Base-by-base conservation (phyloP, 2,113 vertebrate species). In the Callithrix jacchus region DNA sequence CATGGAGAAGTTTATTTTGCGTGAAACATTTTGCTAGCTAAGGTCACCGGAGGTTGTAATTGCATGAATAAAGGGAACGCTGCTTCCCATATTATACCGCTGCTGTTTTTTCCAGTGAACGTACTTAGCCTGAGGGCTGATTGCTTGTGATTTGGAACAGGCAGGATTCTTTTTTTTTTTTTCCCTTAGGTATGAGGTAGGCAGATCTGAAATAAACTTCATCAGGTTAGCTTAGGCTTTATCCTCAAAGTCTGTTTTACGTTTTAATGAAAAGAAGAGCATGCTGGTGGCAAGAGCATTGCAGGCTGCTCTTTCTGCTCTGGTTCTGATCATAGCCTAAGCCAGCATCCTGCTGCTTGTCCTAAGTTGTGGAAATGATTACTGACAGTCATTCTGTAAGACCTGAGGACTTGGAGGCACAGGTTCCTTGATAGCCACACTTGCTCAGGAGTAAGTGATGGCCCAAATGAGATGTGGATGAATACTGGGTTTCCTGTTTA, bases 111-210 rank as follows among this genome's bases (percentile, higher is more conserved):
- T 71, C 82, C 83, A 89, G 54, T 89, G 85, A 93, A 35, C 52
- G 4, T 77, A 18, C 74, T 87, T 94, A 89, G 79, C 56, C 83
- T 45, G 40, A 93, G 83, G 83, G 52, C 90, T 87, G 82, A 92
- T 94, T 58, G 37, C 52, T n/a, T 96, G 82, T 94, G 91, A 82
- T 93, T 97, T 96, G 61, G 58, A 88, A 93, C 87, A 87, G 16
- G 61, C 54, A 86, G 58, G n/a, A 45, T 27, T 5, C 3, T 64
- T 45, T 74, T 30, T 18, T 70, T 70, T 42, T 66, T 35, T 8
- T 42, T 49, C 37, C 4, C 8, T 21, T 40, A 47, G 74, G 74
- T 77, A 32, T 81, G 2, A 81, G 76, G 27, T 88, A 94, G 58
- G 6, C 27, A 85, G 76, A 92, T 87, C 79, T 87, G 76, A 95